These are phyloP conservation scores for Autographa gamma DNA, from an alignment of 2,888 invertebrate genomes.

Conservation along the genomic window DNA sequence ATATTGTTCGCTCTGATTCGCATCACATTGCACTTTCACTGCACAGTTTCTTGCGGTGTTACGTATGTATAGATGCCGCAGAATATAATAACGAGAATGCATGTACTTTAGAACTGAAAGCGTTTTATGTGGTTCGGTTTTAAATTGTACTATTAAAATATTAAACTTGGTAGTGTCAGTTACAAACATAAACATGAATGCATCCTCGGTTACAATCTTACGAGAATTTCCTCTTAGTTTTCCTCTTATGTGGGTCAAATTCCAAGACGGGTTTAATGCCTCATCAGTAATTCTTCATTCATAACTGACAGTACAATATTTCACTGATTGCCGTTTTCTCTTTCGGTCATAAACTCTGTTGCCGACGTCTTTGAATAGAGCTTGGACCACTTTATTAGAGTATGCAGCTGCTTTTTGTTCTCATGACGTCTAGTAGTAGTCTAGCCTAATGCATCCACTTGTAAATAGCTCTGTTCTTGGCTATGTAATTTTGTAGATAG, in stretches of 20 bases:
- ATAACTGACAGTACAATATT: not conserved
- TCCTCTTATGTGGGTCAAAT: not conserved
- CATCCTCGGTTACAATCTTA: too few species aligned
- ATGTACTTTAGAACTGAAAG: constrained; percentile 17
- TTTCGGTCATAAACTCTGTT: not conserved
- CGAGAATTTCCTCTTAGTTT: not conserved
- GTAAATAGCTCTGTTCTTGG: too few species aligned
- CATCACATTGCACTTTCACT: constrained; percentile 43
- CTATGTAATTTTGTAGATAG: too few species aligned
- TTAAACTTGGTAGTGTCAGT: too few species aligned
- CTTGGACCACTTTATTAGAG: too few species aligned
- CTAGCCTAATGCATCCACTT: too few species aligned
- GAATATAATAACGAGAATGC: constrained; percentile 23
- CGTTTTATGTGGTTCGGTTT: not conserved
- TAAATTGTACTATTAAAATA: not conserved
- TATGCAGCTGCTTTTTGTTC: too few species aligned
- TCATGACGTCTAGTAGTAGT: too few species aligned
- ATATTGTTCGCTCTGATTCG: constrained; percentile 44
- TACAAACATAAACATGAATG: too few species aligned
- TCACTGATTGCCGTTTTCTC: not conserved
- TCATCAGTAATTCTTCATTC: not conserved
- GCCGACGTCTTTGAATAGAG: not conserved
- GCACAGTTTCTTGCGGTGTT: constrained; percentile 36
- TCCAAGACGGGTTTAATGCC: not conserved
- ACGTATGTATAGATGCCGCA: constrained; percentile 31